Evolutionary conservation across 2,797 vertebrate genomes (phyloP).

Genomic region (Pantherophis alleghaniensis): DNA sequence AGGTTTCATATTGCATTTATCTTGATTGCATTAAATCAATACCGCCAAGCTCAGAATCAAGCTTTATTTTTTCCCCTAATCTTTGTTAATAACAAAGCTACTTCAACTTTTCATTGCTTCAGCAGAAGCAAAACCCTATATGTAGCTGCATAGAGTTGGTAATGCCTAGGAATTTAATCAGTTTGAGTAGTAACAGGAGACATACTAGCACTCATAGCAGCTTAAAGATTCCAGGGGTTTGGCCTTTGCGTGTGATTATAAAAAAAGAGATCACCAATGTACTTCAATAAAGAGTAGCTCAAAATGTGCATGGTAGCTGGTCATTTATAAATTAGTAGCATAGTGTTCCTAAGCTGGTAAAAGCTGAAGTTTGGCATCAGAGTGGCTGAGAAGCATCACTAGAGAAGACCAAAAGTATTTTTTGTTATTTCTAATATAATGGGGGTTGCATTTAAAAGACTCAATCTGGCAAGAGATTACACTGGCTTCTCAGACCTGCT

Average conservation of each 20-base stretch:
- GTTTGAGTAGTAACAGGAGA: not conserved
- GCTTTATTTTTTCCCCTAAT: slow-evolving; percentile 5
- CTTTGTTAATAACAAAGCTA: not conserved
- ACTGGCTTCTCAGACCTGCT: not conserved
- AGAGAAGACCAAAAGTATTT: not conserved
- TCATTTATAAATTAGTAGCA: not conserved
- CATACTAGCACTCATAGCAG: not conserved
- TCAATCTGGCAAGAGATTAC: not conserved
- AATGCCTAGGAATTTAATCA: not conserved
- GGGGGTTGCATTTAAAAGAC: not conserved
- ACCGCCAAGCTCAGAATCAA: slow-evolving; percentile 13
- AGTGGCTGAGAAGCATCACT: not conserved
- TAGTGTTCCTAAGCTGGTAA: not conserved
- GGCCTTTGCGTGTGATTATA: not conserved
- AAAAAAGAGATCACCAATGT: not conserved
- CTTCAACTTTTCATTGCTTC: slow-evolving; percentile 21
- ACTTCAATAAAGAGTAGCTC: not conserved
- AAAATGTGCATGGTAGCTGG: not conserved
- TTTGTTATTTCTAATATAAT: not conserved
- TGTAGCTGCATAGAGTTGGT: not conserved
- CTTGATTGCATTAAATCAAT: slow-evolving; percentile 20
- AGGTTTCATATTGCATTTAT: slow-evolving; percentile 30
- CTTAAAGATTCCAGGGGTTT: not conserved
- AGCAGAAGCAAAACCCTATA: not conserved
- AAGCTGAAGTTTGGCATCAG: not conserved